Conservation (phyloP, 1,140 invertebrate species). For the Penaeus vannamei region DNA sequence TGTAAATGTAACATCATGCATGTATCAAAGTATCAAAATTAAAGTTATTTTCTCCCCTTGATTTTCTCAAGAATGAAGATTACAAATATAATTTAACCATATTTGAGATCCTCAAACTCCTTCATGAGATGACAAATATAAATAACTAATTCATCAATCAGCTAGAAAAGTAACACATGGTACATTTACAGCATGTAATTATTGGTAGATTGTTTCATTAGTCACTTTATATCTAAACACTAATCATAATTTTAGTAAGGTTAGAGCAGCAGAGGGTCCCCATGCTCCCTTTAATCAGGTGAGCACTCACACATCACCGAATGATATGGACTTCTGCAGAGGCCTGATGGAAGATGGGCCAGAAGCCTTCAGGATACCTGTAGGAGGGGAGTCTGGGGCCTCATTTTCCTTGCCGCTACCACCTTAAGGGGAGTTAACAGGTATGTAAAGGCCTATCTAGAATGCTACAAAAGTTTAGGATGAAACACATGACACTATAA, state of each 20-base stretch:
- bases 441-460: slow-evolving; percentile 1
- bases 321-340: slow-evolving; percentile 58
- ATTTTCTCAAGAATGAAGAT: too few relatives aligned
- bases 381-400: slow-evolving; percentile 52
- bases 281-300: slow-evolving; percentile 34
- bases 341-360: slow-evolving; percentile 44
- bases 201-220: neutral
- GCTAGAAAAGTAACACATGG: too few relatives aligned
- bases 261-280: slow-evolving; percentile 34
- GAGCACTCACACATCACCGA: slow-evolving; percentile 59
- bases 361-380: slow-evolving; percentile 52
- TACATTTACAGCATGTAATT: neutral
- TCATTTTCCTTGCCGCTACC: slow-evolving; percentile 52
- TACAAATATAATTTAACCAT: too few relatives aligned
- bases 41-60: too few relatives aligned
- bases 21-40: too few relatives aligned
- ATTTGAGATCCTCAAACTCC: too few relatives aligned
- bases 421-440: slow-evolving; percentile 36
- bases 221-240: neutral
- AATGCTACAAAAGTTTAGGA: too few relatives aligned
- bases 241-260: neutral
- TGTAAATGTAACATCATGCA: too few relatives aligned
- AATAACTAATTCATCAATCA: too few relatives aligned
- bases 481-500: too few relatives aligned
- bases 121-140: too few relatives aligned